A percentile compares a stretch with the other conserved stretches of the same genome.
phyloP scores from a whole-genome alignment of 2,888 invertebrate species.

The Agrotis ipsilon region DNA sequence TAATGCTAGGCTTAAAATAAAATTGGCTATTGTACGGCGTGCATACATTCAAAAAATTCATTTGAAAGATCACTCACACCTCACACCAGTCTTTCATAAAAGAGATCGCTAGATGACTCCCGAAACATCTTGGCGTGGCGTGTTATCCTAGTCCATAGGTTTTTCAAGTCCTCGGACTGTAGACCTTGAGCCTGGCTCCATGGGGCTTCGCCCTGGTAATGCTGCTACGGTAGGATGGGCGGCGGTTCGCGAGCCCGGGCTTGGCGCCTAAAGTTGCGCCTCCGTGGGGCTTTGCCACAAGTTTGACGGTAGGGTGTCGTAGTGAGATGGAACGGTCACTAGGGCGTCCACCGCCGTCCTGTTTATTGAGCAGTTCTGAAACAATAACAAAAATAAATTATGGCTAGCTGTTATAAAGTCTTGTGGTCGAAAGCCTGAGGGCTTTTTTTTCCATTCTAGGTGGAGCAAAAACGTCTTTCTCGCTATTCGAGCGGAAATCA shows the following conservation, averaged over 20 bases:
- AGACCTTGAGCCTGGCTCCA: slow-evolving; percentile 69
- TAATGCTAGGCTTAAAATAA: slow-evolving; percentile 53
- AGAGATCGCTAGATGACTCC: slow-evolving; percentile 73
- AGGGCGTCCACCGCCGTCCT: slow-evolving; percentile 94
- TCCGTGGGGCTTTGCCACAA: slow-evolving; percentile 86
- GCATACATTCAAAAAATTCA: slow-evolving; percentile 55
- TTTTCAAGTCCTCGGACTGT: slow-evolving; percentile 84
- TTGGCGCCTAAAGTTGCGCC: slow-evolving; percentile 83
- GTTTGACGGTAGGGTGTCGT: slow-evolving; percentile 91
- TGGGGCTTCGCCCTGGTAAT: slow-evolving; percentile 74
- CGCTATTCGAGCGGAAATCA: no score
- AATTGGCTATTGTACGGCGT: slow-evolving; percentile 61
- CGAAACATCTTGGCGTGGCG: slow-evolving; percentile 73
- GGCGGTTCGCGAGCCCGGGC: slow-evolving; percentile 72
- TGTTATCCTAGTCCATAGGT: slow-evolving; percentile 74
- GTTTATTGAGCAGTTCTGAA: slow-evolving; percentile 93
- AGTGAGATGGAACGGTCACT: slow-evolving; percentile 94
- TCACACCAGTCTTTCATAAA: slow-evolving; percentile 74
- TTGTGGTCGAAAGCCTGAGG: no score
- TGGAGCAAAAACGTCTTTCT: no score
- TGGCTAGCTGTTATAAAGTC: background rate
- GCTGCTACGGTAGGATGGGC: slow-evolving; percentile 77
- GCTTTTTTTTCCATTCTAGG: no score
- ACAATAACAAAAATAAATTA: slow-evolving; percentile 60
- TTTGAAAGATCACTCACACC: slow-evolving; percentile 67